These are phyloP conservation scores for Spodoptera litura DNA, from an alignment of 1,140 invertebrate genomes.

Conservation along the genomic window DNA sequence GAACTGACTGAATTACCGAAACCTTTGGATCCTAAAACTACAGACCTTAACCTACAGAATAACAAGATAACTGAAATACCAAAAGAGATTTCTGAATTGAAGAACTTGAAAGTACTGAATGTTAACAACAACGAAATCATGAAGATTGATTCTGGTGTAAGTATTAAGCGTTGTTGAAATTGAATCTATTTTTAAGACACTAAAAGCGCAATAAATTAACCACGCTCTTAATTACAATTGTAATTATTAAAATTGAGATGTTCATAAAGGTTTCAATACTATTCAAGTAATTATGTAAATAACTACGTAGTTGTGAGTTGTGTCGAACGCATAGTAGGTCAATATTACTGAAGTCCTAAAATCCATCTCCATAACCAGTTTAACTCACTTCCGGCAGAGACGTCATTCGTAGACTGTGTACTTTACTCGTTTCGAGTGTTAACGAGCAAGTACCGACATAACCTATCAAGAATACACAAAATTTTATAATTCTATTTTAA, in stretches of 20 bases:
- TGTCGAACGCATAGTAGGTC: neutral
- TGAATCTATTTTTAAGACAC: no score
- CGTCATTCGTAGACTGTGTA: neutral
- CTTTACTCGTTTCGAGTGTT: neutral
- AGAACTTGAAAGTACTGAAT: constrained; percentile 81
- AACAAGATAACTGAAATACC: constrained; percentile 85
- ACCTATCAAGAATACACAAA: no score
- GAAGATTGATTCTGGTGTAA: constrained; percentile 75
- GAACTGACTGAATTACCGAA: constrained; percentile 73
- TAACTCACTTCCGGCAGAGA: constrained; percentile 2
- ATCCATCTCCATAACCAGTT: constrained; percentile 1
- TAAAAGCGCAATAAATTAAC: no score
- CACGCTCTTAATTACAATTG: no score
- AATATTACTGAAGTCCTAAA: constrained; percentile 4
- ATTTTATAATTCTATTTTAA: no score
- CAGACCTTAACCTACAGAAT: constrained; percentile 81
- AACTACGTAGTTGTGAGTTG: neutral
- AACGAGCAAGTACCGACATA: no score
- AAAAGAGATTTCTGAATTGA: constrained; percentile 81
- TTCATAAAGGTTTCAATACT: no score
- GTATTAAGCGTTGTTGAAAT: constrained; percentile 42
- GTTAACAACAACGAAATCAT: constrained; percentile 84
- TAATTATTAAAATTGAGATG: no score
- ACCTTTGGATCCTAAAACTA: constrained; percentile 70
- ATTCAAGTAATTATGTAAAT: no score